These are phyloP conservation scores for Halictus rubicundus DNA, from an alignment of 1,140 invertebrate species.

Conservation along the genomic window DNA sequence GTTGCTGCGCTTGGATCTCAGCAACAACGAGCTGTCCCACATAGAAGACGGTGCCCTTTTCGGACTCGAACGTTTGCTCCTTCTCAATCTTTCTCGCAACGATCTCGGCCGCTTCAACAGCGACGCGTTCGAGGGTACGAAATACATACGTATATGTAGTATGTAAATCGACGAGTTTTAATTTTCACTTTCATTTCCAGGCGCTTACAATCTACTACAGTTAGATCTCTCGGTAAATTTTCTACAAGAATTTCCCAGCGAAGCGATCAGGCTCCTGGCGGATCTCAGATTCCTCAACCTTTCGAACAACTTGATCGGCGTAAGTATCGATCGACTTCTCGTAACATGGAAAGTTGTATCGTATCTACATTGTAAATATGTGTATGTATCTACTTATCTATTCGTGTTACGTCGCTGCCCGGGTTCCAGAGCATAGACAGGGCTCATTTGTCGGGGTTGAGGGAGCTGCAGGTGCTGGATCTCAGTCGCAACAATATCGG, in stretches of 20 bases:
- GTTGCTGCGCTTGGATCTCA: constrained; percentile 88
- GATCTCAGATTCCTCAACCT: constrained; percentile 88
- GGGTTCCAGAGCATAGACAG: constrained; percentile 84
- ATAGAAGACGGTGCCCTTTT: constrained; percentile 88
- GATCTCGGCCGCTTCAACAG: constrained; percentile 89
- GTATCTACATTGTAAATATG: too few relatives aligned
- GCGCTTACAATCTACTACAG: constrained; percentile 86
- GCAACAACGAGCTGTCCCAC: constrained; percentile 86
- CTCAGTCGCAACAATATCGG: constrained; percentile 91
- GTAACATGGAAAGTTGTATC: too few relatives aligned
- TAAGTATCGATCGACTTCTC: constrained; percentile 74
- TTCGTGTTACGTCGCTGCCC: too few relatives aligned
- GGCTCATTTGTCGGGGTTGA: constrained; percentile 84
- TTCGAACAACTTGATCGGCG: constrained; percentile 91
- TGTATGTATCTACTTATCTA: too few relatives aligned
- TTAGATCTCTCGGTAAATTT: constrained; percentile 93
- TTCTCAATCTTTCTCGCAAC: constrained; percentile 88
- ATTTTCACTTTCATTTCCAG: constrained; percentile 74
- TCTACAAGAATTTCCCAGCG: constrained; percentile 88
- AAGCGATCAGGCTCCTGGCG: constrained; percentile 86
- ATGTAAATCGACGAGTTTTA: too few relatives aligned
- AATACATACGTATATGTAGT: too few relatives aligned
- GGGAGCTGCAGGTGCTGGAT: constrained; percentile 88
- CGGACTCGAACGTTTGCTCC: constrained; percentile 84
- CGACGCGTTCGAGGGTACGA: constrained; percentile 87